Conservation (phyloP, 2,888 invertebrate species). For the Platycnemis pennipes region DNA sequence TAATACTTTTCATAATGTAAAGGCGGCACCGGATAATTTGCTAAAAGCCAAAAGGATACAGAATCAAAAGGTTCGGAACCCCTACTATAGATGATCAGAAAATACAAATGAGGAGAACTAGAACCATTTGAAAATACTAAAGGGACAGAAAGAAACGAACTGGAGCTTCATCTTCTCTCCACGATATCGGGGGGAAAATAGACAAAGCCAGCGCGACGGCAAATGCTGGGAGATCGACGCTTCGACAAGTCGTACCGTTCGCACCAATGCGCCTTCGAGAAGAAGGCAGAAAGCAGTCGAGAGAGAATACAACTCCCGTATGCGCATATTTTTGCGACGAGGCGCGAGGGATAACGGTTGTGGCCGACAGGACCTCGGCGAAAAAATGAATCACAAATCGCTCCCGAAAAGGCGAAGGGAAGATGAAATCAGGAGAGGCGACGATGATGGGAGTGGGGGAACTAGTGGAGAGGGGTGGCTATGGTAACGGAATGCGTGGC, state of each 20-base stretch:
- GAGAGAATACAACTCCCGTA: background rate
- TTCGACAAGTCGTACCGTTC: background rate
- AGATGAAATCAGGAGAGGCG: background rate
- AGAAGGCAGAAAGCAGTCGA: background rate
- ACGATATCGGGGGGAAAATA: background rate
- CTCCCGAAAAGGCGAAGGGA: background rate
- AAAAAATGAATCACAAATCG: background rate
- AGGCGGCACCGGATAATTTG: too few species aligned
- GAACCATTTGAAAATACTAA: too few species aligned
- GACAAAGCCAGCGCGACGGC: background rate
- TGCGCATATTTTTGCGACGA: background rate
- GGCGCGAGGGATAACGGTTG: background rate
- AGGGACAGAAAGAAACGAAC: too few species aligned
- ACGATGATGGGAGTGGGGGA: background rate
- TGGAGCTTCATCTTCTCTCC: too few species aligned
- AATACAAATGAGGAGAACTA: too few species aligned
- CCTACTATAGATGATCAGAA: too few species aligned
- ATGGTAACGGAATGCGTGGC: background rate
- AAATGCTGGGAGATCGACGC: background rate
- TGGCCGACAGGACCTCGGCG: background rate
- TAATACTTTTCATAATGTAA: too few species aligned
- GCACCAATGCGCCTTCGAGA: background rate
- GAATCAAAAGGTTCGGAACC: too few species aligned
- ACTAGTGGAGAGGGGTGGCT: background rate
- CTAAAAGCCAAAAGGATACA: too few species aligned